phyloP scores from a whole-genome alignment of 2,113 vertebrate species.

The Condylura cristata region DNA sequence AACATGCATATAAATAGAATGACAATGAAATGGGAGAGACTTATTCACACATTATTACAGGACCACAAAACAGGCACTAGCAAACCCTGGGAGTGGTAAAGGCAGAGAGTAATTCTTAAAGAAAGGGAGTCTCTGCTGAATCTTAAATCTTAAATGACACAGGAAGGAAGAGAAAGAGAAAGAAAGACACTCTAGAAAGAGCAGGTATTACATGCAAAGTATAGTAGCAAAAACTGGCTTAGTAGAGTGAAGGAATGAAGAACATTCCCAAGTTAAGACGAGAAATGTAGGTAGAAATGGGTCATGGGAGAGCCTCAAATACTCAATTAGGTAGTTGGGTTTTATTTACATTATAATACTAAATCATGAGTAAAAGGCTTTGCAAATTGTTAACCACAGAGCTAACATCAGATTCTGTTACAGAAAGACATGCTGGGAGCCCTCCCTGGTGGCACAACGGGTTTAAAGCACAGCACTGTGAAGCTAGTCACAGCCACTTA shows the following conservation, averaged over 20 bases:
- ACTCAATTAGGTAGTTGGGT: background rate
- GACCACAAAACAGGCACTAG: background rate
- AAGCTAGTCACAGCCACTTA: no score
- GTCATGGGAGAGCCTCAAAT: background rate
- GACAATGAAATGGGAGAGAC: background rate
- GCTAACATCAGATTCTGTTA: background rate
- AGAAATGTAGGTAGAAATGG: background rate
- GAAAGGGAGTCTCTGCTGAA: background rate
- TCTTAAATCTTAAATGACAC: background rate
- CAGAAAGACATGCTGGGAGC: slow-evolving; percentile 7
- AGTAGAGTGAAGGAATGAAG: slow-evolving; percentile 15
- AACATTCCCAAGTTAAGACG: background rate
- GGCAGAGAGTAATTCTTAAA: background rate
- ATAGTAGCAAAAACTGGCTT: background rate
- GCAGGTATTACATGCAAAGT: background rate
- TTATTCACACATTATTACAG: background rate
- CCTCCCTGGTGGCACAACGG: no score
- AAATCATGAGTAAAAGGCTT: background rate
- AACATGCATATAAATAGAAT: slow-evolving; percentile 11
- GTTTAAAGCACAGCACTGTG: no score
- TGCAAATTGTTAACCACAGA: background rate
- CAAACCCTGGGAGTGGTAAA: background rate
- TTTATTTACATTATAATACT: background rate
- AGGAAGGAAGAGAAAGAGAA: background rate
- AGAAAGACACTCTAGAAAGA: background rate